Percentiles rank a stretch among this genome's conserved stretches.
Conservation (phyloP, 2,797 vertebrate species). For the Mionectes olivaceus region DNA sequence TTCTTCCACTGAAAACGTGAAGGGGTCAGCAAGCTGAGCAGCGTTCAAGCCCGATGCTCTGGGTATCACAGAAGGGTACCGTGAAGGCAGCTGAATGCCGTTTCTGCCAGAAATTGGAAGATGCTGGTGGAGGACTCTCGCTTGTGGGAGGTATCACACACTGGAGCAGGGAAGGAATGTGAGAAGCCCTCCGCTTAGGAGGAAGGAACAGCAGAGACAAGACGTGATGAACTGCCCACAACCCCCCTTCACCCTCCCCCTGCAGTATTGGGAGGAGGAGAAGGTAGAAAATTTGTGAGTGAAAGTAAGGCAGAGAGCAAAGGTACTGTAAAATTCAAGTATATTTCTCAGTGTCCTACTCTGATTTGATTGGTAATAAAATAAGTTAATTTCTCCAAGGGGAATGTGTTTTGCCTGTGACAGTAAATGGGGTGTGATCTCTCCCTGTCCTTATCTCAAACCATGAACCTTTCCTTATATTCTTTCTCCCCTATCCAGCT, state of each 20-base stretch:
- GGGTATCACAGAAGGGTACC: fast-evolving
- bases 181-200: neutral
- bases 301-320: neutral
- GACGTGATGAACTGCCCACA: neutral
- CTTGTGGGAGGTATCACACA: neutral
- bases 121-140: fast-evolving
- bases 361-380: neutral
- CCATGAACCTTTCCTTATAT: neutral
- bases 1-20: fast-evolving
- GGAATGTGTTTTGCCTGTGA: neutral
- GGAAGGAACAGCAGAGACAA: neutral
- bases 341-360: neutral
- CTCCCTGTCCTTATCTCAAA: neutral
- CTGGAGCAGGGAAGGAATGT: neutral
- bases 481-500: neutral
- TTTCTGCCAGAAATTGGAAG: neutral
- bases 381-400: neutral
- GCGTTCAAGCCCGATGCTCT: fast-evolving
- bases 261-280: too few relatives aligned
- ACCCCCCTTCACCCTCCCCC: fast-evolving
- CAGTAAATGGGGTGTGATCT: neutral
- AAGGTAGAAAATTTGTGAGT: neutral
- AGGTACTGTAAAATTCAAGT: neutral
- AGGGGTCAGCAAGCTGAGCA: neutral
- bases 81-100: fast-evolving